phyloP scores from a whole-genome alignment of 2,113 vertebrate species.

The Albula goreensis region DNA sequence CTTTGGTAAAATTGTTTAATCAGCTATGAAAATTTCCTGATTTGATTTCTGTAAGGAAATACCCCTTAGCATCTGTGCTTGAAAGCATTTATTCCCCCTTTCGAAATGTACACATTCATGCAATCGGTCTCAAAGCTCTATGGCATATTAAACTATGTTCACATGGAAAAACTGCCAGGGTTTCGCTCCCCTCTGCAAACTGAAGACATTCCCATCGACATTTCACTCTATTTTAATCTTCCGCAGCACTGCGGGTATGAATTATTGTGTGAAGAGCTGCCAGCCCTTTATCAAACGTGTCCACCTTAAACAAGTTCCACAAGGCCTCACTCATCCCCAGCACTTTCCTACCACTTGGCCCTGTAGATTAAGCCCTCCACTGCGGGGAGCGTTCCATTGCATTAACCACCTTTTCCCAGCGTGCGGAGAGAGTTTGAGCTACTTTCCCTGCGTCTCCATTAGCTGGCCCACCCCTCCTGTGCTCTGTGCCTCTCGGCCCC shows the following conservation, averaged over 20 bases:
- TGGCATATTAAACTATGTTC: neutral
- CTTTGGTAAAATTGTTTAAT: neutral
- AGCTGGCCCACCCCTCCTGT: neutral
- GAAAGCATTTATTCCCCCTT: neutral
- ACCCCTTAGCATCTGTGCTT: neutral
- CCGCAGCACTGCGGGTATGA: neutral
- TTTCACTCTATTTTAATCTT: neutral
- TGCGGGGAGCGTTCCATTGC: neutral
- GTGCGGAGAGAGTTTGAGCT: constrained; percentile 11
- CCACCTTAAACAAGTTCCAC: constrained; percentile 18
- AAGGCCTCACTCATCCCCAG: constrained; percentile 13
- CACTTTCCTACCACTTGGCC: constrained; percentile 4
- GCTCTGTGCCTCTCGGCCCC: neutral
- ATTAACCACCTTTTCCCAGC: neutral
- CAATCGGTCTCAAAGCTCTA: neutral
- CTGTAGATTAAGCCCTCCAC: neutral
- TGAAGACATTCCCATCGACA: neutral
- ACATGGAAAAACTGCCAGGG: neutral
- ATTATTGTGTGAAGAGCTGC: neutral
- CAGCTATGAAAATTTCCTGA: neutral
- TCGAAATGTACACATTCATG: neutral
- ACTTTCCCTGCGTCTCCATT: constrained; percentile 13
- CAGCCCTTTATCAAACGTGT: neutral
- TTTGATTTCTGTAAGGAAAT: neutral
- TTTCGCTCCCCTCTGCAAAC: neutral